These are phyloP conservation scores for Furcifer pardalis DNA, from an alignment of 2,797 vertebrate genomes.

Conservation along the genomic window DNA sequence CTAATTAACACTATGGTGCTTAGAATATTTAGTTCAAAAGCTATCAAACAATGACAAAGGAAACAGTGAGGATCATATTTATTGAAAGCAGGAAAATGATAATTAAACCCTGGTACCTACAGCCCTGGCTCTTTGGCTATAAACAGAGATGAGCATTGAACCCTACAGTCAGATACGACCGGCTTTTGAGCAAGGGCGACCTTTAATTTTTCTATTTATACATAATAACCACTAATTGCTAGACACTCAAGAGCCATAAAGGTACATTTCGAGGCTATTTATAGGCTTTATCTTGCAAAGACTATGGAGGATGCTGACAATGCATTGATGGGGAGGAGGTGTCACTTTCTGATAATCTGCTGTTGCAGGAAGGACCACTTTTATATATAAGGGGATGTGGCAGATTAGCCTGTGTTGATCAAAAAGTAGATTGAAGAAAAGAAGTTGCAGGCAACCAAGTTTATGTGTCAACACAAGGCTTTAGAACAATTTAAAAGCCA, in stretches of 20 bases:
- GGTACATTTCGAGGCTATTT: not conserved
- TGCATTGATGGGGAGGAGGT: too few species aligned
- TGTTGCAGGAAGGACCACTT: too few species aligned
- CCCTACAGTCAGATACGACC: too few species aligned
- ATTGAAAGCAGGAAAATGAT: not conserved
- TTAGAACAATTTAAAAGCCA: too few species aligned
- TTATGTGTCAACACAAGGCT: too few species aligned
- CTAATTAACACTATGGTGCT: too few species aligned
- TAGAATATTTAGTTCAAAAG: not conserved
- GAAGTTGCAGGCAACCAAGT: not conserved
- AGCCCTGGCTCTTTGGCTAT: too few species aligned
- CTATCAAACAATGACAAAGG: not conserved
- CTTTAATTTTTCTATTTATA: too few species aligned
- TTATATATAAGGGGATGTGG: not conserved
- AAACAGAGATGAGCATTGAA: too few species aligned
- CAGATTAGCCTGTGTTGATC: not conserved
- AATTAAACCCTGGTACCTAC: not conserved
- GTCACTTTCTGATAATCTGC: too few species aligned
- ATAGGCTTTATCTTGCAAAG: not conserved
- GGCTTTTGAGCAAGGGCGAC: too few species aligned
- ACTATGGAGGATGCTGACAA: not conserved
- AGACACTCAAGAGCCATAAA: not conserved
- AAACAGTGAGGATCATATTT: too few species aligned
- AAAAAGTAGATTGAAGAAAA: not conserved
- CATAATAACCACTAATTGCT: not conserved